phyloP scores from a whole-genome alignment of 2,113 vertebrate genomes.

The Psettodes erumei region DNA sequence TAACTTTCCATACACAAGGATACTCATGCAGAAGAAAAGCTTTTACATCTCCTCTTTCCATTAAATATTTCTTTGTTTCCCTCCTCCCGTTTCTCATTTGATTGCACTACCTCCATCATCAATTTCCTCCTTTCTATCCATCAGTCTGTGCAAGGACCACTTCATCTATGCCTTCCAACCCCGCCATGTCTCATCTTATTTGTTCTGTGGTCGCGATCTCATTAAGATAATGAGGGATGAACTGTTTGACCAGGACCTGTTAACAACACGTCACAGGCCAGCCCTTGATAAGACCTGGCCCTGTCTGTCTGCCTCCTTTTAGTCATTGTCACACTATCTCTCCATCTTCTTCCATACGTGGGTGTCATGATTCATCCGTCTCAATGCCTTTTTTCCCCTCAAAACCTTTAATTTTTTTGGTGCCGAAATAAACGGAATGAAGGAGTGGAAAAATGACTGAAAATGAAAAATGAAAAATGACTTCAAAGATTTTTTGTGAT shows the following conservation, averaged over 20 bases:
- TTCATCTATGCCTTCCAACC: slow-evolving; percentile 44
- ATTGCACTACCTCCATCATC: slow-evolving; percentile 27
- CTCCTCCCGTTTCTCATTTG: slow-evolving; percentile 5
- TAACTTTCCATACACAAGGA: neutral
- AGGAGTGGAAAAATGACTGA: slow-evolving; percentile 20
- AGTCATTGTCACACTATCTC: slow-evolving; percentile 10
- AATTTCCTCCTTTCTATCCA: slow-evolving; percentile 34
- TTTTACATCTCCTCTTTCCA: neutral
- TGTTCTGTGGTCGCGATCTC: slow-evolving; percentile 65
- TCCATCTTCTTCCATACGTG: slow-evolving; percentile 16
- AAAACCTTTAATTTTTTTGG: slow-evolving; percentile 21
- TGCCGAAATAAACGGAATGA: slow-evolving; percentile 1
- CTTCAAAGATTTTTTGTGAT: slow-evolving; percentile 40
- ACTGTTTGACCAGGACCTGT: slow-evolving; percentile 64
- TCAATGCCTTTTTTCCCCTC: neutral
- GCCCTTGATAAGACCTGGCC: slow-evolving; percentile 53
- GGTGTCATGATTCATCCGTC: slow-evolving; percentile 38
- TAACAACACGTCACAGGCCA: slow-evolving; percentile 57
- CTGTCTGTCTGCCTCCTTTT: slow-evolving; percentile 36
- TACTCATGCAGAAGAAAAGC: neutral
- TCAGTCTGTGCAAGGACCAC: slow-evolving; percentile 23
- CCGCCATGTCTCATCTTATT: slow-evolving; percentile 52
- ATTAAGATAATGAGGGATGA: slow-evolving; percentile 77
- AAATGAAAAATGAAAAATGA: slow-evolving; percentile 37
- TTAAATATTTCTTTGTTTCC: slow-evolving; percentile 8